Conservation (phyloP, 53 echinoderm and acorn worm genomes). For the Henricia sp. region DNA sequence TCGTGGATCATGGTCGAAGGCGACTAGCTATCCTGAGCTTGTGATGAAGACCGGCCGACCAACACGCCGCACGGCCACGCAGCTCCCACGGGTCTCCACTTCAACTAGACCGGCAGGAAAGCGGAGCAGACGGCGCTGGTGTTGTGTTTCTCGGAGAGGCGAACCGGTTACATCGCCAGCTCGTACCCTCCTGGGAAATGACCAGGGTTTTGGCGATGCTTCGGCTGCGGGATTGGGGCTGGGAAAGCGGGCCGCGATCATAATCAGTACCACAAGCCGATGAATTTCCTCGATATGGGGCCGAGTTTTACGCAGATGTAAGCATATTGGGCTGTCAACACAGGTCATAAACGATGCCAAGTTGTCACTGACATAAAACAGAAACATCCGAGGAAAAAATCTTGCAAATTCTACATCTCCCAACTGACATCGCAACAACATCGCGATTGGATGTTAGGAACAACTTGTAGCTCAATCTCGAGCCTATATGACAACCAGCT, state of each 20-base stretch:
- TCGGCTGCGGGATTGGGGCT: conserved; percentile 20
- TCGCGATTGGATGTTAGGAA: no score
- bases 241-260: conserved; percentile 5
- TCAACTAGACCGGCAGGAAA: conserved; percentile 56
- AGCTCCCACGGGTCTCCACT: conserved; percentile 43
- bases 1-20: background rate
- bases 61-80: background rate
- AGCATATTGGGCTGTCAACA: conserved; percentile 5
- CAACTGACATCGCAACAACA: no score
- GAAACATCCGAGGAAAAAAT: no score
- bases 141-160: conserved; percentile 59
- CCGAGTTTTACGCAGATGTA: background rate
- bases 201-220: conserved; percentile 8
- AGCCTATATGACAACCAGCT: no score
- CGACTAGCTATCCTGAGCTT: background rate
- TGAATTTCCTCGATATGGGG: conserved; percentile 44
- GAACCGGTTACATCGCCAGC: conserved; percentile 52
- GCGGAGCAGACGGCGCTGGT: conserved; percentile 46
- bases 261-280: conserved; percentile 31
- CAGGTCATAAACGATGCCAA: background rate
- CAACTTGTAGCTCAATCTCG: no score
- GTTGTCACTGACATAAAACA: conserved; percentile 25
- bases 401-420: no score
- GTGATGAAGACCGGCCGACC: background rate
- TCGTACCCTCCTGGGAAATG: conserved; percentile 21